Base-by-base conservation (phyloP, 2,113 vertebrate genomes). In the Psittacula cyanocephala region DNA sequence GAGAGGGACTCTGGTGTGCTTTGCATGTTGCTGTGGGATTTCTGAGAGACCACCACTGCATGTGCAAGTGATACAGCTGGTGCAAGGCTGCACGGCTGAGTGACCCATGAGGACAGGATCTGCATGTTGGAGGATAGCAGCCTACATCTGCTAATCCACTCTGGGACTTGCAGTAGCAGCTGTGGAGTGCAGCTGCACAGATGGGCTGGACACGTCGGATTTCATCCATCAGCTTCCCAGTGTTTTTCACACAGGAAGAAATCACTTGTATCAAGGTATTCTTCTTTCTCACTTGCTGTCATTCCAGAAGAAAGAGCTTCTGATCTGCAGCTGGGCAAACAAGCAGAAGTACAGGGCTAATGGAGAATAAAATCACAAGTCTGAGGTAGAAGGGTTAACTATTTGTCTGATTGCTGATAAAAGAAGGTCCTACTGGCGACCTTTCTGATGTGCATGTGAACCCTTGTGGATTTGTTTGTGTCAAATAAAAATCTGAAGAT, bases 121-220 rank as follows among this genome's bases (percentile, higher is more conserved):
- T 89, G n/a, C 27, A 2, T 41, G 78, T 10, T 81, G 44, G 29
- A 76, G 69, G 22, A 76, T 12, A 84, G 88, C 79, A 86, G 72
- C 60, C 46, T 60, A 9, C 90, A 86, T 86, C 90, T 97, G 93
- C 76, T 93, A 83, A 93, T 90, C 68, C 7, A 0, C 79, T 47
- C 47, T 31, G 65, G 60, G 85, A 71, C 62, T 75, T 75, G 76
- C 39, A 13, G 1, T 16, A 94, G 76, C 93, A 96, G 90, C 93
- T 97, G 94, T 52, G 69, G 72, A 86, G 68, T 81, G 72, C 88
- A 96, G 93, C 88, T 96, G 92, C 90, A 91, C 79, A 65, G 82
- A 81, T 77, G 86, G 79, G 57, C 86, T 75, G 69, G 83, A 78
- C 55, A 88, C 13, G 72, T 81, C 7, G 0, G 33, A 88, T 94